A percentile compares a stretch with the other conserved stretches of the same genome.
Conservation (phyloP, 2,888 invertebrate genomes). For the Cynaeus angustus region DNA sequence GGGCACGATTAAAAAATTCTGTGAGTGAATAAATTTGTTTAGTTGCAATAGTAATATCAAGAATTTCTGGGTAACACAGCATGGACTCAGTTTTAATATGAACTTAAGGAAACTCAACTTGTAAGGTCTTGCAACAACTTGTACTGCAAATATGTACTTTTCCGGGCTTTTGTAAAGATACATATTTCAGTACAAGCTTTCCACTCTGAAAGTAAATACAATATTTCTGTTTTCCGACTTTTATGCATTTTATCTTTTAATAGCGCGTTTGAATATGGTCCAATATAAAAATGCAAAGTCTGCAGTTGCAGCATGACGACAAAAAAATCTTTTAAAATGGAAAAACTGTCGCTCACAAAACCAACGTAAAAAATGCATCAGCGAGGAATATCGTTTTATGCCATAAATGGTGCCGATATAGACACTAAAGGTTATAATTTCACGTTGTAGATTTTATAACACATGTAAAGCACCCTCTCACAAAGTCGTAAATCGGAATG, state of each 20-base stretch:
- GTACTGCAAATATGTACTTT: constrained; percentile 4
- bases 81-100: background rate
- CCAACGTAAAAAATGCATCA: background rate
- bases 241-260: constrained; percentile 4
- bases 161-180: constrained; percentile 11
- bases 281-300: constrained; percentile 4
- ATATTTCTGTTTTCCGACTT: constrained; percentile 4
- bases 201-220: constrained; percentile 8
- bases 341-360: constrained; percentile 1
- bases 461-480: constrained; percentile 25
- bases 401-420: background rate
- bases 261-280: background rate
- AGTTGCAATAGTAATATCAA: too few species aligned
- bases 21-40: too few species aligned
- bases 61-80: too few species aligned
- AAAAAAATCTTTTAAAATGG: constrained; percentile 4
- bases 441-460: constrained; percentile 24
- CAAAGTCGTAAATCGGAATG: constrained; percentile 26
- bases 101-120: background rate
- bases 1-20: too few species aligned
- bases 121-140: constrained; percentile 1
- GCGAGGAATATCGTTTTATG: background rate
- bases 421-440: background rate
- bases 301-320: background rate
- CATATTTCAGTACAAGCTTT: constrained; percentile 5